Base-by-base conservation (phyloP, 1,140 invertebrate genomes). In the Wasmannia auropunctata region DNA sequence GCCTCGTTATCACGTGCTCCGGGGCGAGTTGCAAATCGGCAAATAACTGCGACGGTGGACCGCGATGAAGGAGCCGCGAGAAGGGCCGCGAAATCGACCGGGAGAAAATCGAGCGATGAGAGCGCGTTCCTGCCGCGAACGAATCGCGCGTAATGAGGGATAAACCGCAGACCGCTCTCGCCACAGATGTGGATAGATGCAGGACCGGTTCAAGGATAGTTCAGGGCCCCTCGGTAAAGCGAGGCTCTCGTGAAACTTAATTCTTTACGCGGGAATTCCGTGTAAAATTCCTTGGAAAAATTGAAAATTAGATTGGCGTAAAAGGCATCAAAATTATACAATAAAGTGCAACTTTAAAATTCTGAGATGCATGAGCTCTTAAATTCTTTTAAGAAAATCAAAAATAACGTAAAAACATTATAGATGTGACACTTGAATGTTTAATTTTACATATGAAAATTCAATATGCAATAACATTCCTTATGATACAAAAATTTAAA, bases 131-230 rank as follows among this genome's bases (percentile, higher is more conserved):
- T 51, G 74, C 84, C 81, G 85, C 89, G 87, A 91, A 91, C 90
- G 90, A 89, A 91, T 89, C 87, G 81, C 89, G 83, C 75, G 86
- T 91, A 91, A 91, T 88, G 91, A 91, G 90, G 88, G 87, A 88
- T 85, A 91, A 91, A 91, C 86, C 90, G 56, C 90, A 91, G 81
- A 86, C 86, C 86, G n/a, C 77, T 62, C 87, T 89, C 62, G 60
- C 83, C 86, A 31, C 77, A 56, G 19, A 86, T 72, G 81, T 87
- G 89, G 86, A 93, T 87, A 60, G 85, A 85, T n/a, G 77, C 88
- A 84, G 88, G 88, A 84, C 88, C 79, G 84, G 77, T 88, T 79
- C 74, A 62, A 67, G 86, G 89, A 87, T 87, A 85, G 70, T 84
- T 56, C 67, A 74, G 49, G 4, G 62, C 46, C n/a, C n/a, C 54